phyloP scores from a whole-genome alignment of 2,797 vertebrate genomes.

The Muraenolepis orangiensis region DNA sequence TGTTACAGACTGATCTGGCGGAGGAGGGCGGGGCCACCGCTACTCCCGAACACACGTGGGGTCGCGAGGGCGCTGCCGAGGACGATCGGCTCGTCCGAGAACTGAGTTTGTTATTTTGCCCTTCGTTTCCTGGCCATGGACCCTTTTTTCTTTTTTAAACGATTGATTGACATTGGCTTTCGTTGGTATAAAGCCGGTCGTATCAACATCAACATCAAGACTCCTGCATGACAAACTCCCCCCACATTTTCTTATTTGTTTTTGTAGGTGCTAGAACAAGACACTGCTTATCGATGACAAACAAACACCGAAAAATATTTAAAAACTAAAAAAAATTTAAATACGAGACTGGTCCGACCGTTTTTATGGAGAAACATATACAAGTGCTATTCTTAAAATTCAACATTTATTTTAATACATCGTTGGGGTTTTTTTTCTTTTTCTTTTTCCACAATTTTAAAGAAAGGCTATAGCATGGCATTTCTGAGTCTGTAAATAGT shows the following conservation, averaged over 20 bases:
- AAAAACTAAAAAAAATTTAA: slow-evolving; percentile 36
- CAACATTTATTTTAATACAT: slow-evolving; percentile 99
- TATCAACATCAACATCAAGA: slow-evolving; percentile 90
- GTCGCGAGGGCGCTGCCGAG: slow-evolving; percentile 70
- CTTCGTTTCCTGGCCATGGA: slow-evolving; percentile 60
- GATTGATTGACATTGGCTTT: slow-evolving; percentile 80
- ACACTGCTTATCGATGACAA: slow-evolving; percentile 82
- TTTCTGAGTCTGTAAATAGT: slow-evolving; percentile 98
- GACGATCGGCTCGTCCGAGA: slow-evolving; percentile 82
- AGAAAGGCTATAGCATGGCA: slow-evolving; percentile 93
- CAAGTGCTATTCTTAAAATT: slow-evolving; percentile 96
- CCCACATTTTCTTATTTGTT: too few relatives aligned
- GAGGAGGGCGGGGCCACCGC: slow-evolving; percentile 64
- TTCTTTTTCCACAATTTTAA: slow-evolving; percentile 95
- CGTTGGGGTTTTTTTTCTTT: too few relatives aligned
- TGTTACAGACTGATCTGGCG: slow-evolving; percentile 70
- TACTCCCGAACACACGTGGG: slow-evolving; percentile 70
- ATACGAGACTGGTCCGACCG: slow-evolving; percentile 76
- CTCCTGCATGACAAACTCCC: slow-evolving; percentile 94
- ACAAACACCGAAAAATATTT: neutral
- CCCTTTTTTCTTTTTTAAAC: slow-evolving; percentile 57
- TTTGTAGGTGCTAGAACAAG: slow-evolving; percentile 94
- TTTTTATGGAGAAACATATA: slow-evolving; percentile 88
- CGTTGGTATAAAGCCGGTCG: slow-evolving; percentile 86
- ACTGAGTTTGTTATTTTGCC: slow-evolving; percentile 48